phyloP scores from a whole-genome alignment of 2,797 vertebrate genomes.

The Cheirogaleus major region DNA sequence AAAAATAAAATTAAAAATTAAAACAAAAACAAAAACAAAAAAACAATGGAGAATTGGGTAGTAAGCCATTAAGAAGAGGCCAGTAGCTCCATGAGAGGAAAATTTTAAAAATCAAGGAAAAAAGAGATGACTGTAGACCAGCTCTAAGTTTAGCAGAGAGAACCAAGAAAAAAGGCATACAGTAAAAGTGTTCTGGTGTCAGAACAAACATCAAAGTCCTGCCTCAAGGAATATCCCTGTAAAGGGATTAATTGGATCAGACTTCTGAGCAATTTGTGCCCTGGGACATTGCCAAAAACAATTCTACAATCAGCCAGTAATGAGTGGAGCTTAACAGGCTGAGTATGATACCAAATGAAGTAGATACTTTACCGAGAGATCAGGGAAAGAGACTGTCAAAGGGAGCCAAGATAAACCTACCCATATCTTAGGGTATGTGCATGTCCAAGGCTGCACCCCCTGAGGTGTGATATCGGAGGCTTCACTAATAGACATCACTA shows the following conservation, averaged over 20 bases:
- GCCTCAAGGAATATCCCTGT: neutral
- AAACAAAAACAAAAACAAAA: too few relatives aligned
- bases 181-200: neutral
- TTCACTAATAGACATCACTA: neutral
- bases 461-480: neutral
- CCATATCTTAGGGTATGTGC: neutral
- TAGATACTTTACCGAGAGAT: neutral
- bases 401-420: neutral
- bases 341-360: neutral
- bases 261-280: neutral
- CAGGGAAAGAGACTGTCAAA: neutral
- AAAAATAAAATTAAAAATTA: too few relatives aligned
- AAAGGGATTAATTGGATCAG: neutral
- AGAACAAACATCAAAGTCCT: neutral
- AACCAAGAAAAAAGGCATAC: neutral
- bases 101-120: neutral
- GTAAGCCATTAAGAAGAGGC: neutral
- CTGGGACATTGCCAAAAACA: neutral
- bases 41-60: neutral
- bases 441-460: neutral
- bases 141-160: neutral
- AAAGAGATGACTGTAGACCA: neutral
- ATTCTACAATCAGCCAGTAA: neutral
- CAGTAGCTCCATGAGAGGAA: neutral
- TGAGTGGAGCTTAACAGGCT: neutral